Evolutionary conservation across 2,113 vertebrate genomes (phyloP), one percentile per base, ranked within the genome.

Genomic region (Lota lota): DNA sequence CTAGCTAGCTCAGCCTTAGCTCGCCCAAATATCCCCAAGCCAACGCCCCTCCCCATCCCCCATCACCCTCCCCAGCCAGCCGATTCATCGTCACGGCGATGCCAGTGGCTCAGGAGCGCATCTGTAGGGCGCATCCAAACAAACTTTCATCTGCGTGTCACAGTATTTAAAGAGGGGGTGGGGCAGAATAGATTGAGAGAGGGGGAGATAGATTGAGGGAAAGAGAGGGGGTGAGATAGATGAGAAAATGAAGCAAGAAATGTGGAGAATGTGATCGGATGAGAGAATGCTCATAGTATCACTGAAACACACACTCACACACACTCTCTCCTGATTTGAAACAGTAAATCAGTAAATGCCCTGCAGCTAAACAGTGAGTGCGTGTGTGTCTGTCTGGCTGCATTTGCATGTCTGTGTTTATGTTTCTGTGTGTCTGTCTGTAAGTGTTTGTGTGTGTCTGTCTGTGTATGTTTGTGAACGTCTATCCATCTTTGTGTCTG

Each of bases 111-210:
- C 79, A 54, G 12, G 79, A 83, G 70, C 6, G 60, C 81, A 63
- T 75, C 84, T 84, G 76, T 72, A 77, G 83, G 28, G 83, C 76
- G 1, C 72, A 78, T 69, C 65, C 72, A 78, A 85, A 84, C 81
- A 79, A 81, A 84, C 87, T 80, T 87, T 87, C 75, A 83, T 85
- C 81, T 78, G 69, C 47, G 67, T 70, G 74, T 84, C 76, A 80
- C 78, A 77, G 76, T 73, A 70, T 83, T 82, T 72, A 76, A 33
- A 74, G 63, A 63, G 28, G 28, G 28, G 2, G 28, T 3, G 24
- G 24, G 24, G 2, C n/a, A n/a, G 28, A 4, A 4, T 2, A 4
- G 24, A 28, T 28, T 28, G 50, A 53, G 50, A 53, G 50, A 64
- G 4, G 61, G 70, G 66, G 11, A 14, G 70, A 63, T 69, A 63